Percentiles rank a stretch among this genome's conserved stretches.
Conservation (phyloP, 2,888 invertebrate species). For the Epinotia ramella region DNA sequence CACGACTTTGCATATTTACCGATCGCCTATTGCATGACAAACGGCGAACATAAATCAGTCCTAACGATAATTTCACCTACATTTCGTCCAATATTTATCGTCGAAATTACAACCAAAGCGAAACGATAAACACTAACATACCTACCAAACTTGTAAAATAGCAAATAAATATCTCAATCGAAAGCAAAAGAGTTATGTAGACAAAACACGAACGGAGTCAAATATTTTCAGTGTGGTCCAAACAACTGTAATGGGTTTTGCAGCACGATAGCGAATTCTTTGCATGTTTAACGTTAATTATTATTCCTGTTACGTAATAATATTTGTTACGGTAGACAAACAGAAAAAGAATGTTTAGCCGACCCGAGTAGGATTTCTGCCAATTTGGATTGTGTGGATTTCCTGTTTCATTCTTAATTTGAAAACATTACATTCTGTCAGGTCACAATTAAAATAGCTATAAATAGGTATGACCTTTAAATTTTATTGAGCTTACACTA, state of each 20-base stretch:
- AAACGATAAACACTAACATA: conserved; percentile 60
- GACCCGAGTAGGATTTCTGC: neutral
- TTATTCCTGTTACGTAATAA: conserved; percentile 22
- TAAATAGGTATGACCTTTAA: too few species aligned
- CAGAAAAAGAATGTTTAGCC: neutral
- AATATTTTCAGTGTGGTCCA: conserved; percentile 39
- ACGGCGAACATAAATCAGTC: conserved; percentile 62
- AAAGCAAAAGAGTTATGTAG: conserved; percentile 64
- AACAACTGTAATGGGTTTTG: conserved; percentile 31
- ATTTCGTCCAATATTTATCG: conserved; percentile 64
- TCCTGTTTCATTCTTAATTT: neutral
- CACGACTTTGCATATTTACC: conserved; percentile 50
- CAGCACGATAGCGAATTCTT: conserved; percentile 27
- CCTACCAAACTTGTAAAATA: conserved; percentile 69
- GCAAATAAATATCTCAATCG: conserved; percentile 78
- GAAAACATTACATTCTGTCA: neutral
- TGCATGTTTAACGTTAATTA: conserved; percentile 25
- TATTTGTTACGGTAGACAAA: conserved; percentile 19
- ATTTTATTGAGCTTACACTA: too few species aligned
- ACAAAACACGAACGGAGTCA: conserved; percentile 63
- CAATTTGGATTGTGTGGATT: neutral
- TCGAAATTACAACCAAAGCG: conserved; percentile 58
- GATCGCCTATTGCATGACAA: conserved; percentile 57
- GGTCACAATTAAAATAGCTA: too few species aligned
- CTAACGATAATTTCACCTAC: conserved; percentile 64